Evolutionary conservation across 2,888 invertebrate species (phyloP).

Genomic region (Sminthurides aquaticus): DNA sequence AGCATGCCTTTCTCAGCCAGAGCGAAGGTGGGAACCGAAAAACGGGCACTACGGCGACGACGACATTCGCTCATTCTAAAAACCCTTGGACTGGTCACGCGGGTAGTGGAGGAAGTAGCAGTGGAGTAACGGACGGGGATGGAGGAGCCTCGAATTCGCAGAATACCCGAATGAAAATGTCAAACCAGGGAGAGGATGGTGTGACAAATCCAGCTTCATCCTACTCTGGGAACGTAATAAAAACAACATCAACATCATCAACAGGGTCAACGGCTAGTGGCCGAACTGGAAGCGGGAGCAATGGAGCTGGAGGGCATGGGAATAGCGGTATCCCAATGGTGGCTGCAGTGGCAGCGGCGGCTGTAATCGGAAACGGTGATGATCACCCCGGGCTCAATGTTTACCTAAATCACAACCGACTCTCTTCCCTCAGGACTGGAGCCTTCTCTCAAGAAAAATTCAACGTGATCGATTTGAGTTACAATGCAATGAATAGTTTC

Average conservation of each 20-base stretch:
- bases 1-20: constrained; percentile 17
- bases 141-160: too few relatives aligned
- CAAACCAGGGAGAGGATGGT: background rate
- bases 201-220: too few relatives aligned
- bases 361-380: constrained; percentile 59
- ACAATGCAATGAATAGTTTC: constrained; percentile 57
- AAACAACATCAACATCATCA: too few relatives aligned
- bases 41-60: background rate
- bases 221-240: too few relatives aligned
- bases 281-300: background rate
- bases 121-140: background rate
- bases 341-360: background rate
- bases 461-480: constrained; percentile 37
- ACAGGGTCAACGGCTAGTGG: too few relatives aligned
- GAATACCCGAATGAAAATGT: too few relatives aligned
- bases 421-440: constrained; percentile 62
- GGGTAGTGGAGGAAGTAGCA: background rate
- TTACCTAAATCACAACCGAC: constrained; percentile 65
- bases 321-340: background rate
- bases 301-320: background rate
- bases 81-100: background rate
- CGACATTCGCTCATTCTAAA: background rate
- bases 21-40: constrained; percentile 9
- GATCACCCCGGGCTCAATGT: constrained; percentile 50
- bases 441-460: constrained; percentile 58